These are phyloP conservation scores for Pseudobourletiella spinata DNA, from an alignment of 1,140 invertebrate genomes.

Conservation along the genomic window DNA sequence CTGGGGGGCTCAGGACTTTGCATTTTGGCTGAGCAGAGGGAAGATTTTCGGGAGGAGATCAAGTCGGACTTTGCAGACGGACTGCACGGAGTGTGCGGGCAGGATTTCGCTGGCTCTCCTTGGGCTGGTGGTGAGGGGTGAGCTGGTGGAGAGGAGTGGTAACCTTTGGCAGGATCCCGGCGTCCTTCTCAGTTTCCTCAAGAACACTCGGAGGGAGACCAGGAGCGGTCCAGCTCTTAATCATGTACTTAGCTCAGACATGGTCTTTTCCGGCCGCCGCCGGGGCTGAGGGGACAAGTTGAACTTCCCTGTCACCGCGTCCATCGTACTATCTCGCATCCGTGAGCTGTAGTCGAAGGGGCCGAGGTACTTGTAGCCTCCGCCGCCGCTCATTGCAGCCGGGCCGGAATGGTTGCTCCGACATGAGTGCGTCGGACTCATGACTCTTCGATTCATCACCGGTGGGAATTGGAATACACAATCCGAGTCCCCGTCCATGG, in stretches of 20 bases:
- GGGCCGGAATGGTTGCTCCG: conserved; percentile 18
- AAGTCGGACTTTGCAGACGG: too few relatives aligned
- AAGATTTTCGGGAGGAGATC: too few relatives aligned
- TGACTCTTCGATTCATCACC: background rate
- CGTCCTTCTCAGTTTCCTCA: too few relatives aligned
- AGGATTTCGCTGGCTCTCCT: too few relatives aligned
- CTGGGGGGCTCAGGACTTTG: too few relatives aligned
- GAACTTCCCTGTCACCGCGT: conserved; percentile 27
- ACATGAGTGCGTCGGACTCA: conserved; percentile 28
- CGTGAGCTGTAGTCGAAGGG: conserved; percentile 24
- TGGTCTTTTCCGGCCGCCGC: conserved; percentile 18
- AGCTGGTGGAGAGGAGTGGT: too few relatives aligned
- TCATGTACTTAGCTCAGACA: conserved; percentile 25
- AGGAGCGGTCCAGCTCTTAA: conserved; percentile 1
- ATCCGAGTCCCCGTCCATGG: conserved; percentile 8
- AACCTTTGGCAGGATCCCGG: too few relatives aligned
- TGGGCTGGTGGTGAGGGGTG: too few relatives aligned
- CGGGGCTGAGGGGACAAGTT: conserved; percentile 33
- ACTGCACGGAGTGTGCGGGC: too few relatives aligned
- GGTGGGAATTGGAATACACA: conserved; percentile 36
- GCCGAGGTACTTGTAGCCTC: conserved; percentile 19
- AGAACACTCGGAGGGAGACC: background rate
- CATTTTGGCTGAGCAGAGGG: too few relatives aligned
- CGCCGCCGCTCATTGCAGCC: background rate
- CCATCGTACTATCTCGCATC: conserved; percentile 25